Conservation (phyloP, 2,113 vertebrate genomes). For the Diglossa brunneiventris region DNA sequence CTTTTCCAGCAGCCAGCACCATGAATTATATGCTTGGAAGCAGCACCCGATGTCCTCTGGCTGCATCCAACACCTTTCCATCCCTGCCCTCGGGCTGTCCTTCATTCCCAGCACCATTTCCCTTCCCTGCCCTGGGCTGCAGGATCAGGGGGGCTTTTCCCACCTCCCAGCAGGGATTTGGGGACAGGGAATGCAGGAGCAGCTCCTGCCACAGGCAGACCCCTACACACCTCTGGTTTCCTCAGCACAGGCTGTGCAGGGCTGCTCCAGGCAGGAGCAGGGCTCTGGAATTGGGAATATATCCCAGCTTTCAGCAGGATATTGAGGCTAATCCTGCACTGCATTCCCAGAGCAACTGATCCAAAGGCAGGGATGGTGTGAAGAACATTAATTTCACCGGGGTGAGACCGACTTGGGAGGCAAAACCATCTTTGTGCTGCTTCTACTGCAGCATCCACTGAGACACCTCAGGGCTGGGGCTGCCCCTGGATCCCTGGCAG, state of each 20-base stretch:
- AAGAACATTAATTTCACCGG: background rate
- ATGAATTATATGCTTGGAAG: background rate
- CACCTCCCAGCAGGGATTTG: background rate
- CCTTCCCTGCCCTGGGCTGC: background rate
- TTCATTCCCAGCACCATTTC: background rate
- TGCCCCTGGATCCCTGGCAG: background rate
- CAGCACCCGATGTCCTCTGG: background rate
- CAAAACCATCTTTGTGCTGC: background rate
- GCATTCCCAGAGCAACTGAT: background rate
- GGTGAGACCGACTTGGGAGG: rapidly evolving
- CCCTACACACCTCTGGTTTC: background rate
- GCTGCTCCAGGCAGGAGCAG: background rate
- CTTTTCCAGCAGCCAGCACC: background rate
- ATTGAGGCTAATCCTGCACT: background rate
- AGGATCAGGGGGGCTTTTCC: background rate
- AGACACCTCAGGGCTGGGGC: background rate
- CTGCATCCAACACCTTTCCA: background rate
- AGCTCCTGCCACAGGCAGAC: background rate
- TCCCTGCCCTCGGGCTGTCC: background rate
- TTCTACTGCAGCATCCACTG: background rate
- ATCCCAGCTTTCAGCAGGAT: background rate
- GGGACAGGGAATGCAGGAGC: background rate
- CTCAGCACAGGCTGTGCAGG: rapidly evolving
- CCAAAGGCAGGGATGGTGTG: background rate
- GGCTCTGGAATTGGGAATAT: background rate